A percentile compares a stretch with the other conserved stretches of the same genome.
Evolutionary conservation across 2,888 invertebrate genomes (phyloP).

Genomic region (Lasioglossum zephyrum): DNA sequence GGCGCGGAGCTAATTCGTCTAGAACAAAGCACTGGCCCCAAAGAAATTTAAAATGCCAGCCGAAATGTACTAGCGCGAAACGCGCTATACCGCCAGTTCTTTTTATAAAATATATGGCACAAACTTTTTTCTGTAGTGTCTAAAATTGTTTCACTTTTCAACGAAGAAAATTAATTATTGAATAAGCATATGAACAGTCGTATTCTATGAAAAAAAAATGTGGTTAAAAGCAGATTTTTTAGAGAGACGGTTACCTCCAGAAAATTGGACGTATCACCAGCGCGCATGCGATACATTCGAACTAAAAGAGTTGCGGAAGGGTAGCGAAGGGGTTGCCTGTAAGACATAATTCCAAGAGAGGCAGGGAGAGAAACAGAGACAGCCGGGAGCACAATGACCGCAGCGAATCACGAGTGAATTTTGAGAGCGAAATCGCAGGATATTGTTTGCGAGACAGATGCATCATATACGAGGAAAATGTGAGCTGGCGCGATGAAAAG

Average conservation of each 20-base stretch:
- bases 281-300: constrained; percentile 16
- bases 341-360: constrained; percentile 62
- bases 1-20: background rate
- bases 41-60: background rate
- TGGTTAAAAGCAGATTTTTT: too few species aligned
- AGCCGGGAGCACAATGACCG: constrained; percentile 62
- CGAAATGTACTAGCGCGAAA: background rate
- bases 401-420: constrained; percentile 68
- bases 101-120: background rate
- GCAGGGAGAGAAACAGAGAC: constrained; percentile 36
- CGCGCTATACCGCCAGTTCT: background rate
- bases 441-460: constrained; percentile 72
- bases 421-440: constrained; percentile 69
- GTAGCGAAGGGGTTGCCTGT: constrained; percentile 53
- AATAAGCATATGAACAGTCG: background rate
- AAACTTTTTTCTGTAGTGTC: background rate
- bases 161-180: background rate
- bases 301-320: constrained; percentile 51
- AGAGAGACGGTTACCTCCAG: background rate
- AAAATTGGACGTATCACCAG: constrained; percentile 13
- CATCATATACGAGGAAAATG: constrained; percentile 64
- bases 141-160: background rate
- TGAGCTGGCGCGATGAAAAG: constrained; percentile 64
- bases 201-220: background rate
- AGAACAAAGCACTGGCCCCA: background rate